A percentile compares a stretch with the other conserved stretches of the same genome.
phyloP scores from a whole-genome alignment of 2,888 invertebrate genomes.

The Euplagia quadripunctaria region DNA sequence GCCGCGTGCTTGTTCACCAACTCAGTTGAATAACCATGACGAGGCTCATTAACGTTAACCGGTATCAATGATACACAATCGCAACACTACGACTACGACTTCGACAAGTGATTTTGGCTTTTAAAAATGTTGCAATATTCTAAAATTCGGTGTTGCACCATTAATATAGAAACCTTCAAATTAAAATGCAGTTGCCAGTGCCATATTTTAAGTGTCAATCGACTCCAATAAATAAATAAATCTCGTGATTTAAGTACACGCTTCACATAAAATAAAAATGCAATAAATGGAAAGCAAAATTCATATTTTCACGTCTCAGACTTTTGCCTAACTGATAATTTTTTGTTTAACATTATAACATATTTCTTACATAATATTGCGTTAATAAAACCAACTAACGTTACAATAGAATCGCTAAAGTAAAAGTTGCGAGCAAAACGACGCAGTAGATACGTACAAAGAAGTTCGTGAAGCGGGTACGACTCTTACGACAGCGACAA shows the following conservation, averaged over 20 bases:
- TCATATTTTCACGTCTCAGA: constrained; percentile 79
- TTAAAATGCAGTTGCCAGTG: too few relatives aligned
- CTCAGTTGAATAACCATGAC: too few relatives aligned
- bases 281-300: constrained; percentile 75
- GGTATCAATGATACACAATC: too few relatives aligned
- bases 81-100: too few relatives aligned
- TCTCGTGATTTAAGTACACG: neutral
- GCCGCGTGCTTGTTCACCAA: too few relatives aligned
- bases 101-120: too few relatives aligned
- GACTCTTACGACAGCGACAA: neutral
- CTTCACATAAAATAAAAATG: constrained; percentile 40
- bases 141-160: too few relatives aligned
- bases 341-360: constrained; percentile 68
- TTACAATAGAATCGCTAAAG: constrained; percentile 48
- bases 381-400: constrained; percentile 56
- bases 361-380: constrained; percentile 65
- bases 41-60: too few relatives aligned
- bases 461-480: constrained; percentile 28
- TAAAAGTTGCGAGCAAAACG: constrained; percentile 31
- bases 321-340: constrained; percentile 81
- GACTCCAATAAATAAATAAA: too few relatives aligned
- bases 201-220: too few relatives aligned
- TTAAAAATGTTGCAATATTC: too few relatives aligned
- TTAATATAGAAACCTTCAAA: too few relatives aligned
- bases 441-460: constrained; percentile 22